These are phyloP conservation scores for Hirtodrosophila duncani DNA, from an alignment of 2,888 invertebrate genomes.

Conservation along the genomic window DNA sequence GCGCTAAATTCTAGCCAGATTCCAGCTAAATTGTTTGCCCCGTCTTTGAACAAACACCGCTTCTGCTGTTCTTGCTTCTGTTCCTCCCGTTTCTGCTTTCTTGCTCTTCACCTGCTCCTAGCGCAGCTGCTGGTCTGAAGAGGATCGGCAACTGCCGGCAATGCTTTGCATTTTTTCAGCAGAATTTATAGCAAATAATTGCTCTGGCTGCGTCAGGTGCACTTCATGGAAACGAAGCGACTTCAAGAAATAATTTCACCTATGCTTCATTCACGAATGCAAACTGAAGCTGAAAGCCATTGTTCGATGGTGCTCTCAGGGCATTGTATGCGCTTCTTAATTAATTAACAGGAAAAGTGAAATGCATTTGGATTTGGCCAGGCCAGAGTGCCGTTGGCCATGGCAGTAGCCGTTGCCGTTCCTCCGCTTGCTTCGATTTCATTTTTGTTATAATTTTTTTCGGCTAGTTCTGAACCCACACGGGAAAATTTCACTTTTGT, in stretches of 20 bases:
- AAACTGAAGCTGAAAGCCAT: too few species aligned
- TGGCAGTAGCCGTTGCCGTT: too few species aligned
- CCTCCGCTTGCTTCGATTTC: conserved; percentile 45
- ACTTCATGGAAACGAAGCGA: conserved; percentile 18
- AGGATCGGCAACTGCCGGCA: conserved; percentile 32
- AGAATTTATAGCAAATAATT: conserved; percentile 68
- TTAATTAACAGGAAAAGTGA: conserved; percentile 54
- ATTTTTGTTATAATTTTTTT: conserved; percentile 28
- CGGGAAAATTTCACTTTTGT: conserved; percentile 65
- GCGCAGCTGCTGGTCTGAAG: too few species aligned
- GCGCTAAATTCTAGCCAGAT: conserved; percentile 71
- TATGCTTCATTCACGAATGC: too few species aligned
- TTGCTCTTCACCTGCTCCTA: conserved; percentile 3
- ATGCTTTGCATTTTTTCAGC: conserved; percentile 67
- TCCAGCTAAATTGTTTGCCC: conserved; percentile 69
- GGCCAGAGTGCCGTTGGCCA: conserved; percentile 41
- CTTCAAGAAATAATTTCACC: conserved; percentile 24
- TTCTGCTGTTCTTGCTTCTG: conserved; percentile 13
- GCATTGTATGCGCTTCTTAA: conserved; percentile 30
- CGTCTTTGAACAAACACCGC: conserved; percentile 67
- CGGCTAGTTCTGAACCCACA: conserved; percentile 62
- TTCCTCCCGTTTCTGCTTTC: not conserved
- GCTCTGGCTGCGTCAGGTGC: conserved; percentile 58
- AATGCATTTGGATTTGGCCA: conserved; percentile 48
- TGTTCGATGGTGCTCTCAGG: conserved; percentile 20